phyloP scores from a whole-genome alignment of 2,888 invertebrate species.

The Serripes groenlandicus region DNA sequence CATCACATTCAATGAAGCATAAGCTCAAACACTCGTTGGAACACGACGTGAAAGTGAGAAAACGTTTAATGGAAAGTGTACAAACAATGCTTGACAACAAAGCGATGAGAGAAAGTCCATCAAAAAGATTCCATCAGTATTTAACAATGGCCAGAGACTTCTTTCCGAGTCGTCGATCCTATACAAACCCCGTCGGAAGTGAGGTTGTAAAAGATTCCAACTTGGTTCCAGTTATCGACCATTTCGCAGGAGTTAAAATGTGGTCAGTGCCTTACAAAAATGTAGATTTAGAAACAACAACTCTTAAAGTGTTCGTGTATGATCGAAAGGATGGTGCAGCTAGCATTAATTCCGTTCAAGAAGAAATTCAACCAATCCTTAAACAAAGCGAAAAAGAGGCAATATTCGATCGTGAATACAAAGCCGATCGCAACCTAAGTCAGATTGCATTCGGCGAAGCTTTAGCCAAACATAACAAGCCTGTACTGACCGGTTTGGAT shows the following conservation, averaged over 20 bases:
- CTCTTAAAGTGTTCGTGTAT: not conserved
- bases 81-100: not conserved
- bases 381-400: not conserved
- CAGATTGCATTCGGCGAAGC: not conserved
- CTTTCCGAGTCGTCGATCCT: not conserved
- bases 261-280: constrained; percentile 19
- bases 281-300: not conserved
- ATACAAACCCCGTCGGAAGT: not conserved
- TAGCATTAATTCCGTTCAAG: not conserved
- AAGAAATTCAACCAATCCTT: not conserved
- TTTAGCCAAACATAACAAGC: not conserved
- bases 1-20: too few relatives aligned
- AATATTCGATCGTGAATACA: not conserved
- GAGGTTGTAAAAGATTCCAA: not conserved
- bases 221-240: not conserved
- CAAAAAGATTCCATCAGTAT: constrained; percentile 10
- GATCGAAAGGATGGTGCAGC: not conserved
- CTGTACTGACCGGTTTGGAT: not conserved
- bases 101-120: not conserved
- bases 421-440: not conserved
- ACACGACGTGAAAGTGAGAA: not conserved
- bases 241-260: constrained; percentile 7
- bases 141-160: constrained; percentile 12
- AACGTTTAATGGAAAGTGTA: not conserved
- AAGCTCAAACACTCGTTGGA: too few relatives aligned